Conservation (phyloP, 2,888 invertebrate species). For the Spialia ferax region DNA sequence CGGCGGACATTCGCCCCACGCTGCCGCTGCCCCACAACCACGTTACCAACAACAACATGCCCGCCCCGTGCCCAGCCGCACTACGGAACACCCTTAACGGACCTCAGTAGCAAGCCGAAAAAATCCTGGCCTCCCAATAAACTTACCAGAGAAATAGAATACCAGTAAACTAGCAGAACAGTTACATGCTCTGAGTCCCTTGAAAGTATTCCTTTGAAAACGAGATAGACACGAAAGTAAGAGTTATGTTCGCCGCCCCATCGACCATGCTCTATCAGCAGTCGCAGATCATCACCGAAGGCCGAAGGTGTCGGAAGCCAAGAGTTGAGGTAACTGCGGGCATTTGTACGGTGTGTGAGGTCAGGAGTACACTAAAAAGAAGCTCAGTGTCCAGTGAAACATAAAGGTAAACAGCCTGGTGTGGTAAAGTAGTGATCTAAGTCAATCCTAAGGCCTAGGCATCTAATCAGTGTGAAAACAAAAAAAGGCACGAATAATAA, state of each 20-base stretch:
- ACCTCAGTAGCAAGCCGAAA: conserved; percentile 41
- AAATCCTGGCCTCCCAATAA: background rate
- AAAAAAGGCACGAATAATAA: conserved; percentile 80
- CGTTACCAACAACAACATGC: conserved; percentile 77
- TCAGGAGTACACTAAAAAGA: conserved; percentile 86
- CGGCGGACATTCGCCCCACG: conserved; percentile 81
- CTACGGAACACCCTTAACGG: conserved; percentile 73
- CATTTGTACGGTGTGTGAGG: conserved; percentile 85
- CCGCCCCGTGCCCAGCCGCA: conserved; percentile 74
- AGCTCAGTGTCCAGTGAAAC: conserved; percentile 85
- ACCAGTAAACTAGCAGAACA: background rate
- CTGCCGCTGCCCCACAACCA: conserved; percentile 84
- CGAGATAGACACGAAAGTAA: conserved; percentile 64
- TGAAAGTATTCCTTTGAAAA: conserved; percentile 68
- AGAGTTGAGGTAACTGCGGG: conserved; percentile 87
- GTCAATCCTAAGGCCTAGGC: conserved; percentile 85
- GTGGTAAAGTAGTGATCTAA: conserved; percentile 85
- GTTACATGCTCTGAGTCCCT: conserved; percentile 54
- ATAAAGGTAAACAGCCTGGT: conserved; percentile 83
- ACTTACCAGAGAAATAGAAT: background rate
- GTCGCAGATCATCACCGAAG: conserved; percentile 76
- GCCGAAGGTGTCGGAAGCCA: conserved; percentile 84
- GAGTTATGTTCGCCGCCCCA: conserved; percentile 75
- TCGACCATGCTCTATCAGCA: conserved; percentile 63
- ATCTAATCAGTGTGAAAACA: conserved; percentile 83